Evolutionary conservation across 2,888 invertebrate genomes (phyloP).

Genomic region (Abrostola triplasia): DNA sequence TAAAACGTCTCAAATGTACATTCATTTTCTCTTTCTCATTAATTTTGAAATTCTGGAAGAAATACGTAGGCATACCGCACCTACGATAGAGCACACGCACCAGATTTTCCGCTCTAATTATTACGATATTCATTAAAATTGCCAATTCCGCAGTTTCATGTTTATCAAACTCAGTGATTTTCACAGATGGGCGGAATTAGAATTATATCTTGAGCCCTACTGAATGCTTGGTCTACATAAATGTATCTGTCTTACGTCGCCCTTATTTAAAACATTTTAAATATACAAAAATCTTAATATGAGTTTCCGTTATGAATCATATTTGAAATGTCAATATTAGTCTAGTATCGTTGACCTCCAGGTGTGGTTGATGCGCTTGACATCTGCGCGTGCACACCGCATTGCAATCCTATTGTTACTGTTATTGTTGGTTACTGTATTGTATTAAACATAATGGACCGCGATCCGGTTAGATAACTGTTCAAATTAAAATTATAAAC

Average conservation of each 20-base stretch:
- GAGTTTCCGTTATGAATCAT: constrained; percentile 6
- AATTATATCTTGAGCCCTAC: too few relatives aligned
- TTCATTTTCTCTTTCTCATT: too few relatives aligned
- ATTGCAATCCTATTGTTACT: constrained; percentile 62
- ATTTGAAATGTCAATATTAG: constrained; percentile 47
- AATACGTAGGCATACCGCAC: not conserved
- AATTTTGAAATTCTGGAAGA: too few relatives aligned
- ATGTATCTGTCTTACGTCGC: too few relatives aligned
- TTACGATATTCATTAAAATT: not conserved
- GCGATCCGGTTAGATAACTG: constrained; percentile 41
- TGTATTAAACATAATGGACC: constrained; percentile 52
- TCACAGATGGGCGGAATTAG: not conserved
- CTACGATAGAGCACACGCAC: not conserved
- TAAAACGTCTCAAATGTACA: too few relatives aligned
- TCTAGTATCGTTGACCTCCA: constrained; percentile 58
- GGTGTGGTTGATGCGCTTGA: constrained; percentile 52
- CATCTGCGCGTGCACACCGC: constrained; percentile 61
- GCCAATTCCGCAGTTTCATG: not conserved
- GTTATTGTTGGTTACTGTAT: constrained; percentile 58
- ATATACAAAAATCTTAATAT: not conserved
- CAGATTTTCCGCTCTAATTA: constrained; percentile 2
- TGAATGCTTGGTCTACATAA: too few relatives aligned
- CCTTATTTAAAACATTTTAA: too few relatives aligned
- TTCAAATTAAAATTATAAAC: constrained; percentile 21
- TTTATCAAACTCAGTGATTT: not conserved